These are phyloP conservation scores for Acheta domesticus DNA, from an alignment of 2,888 invertebrate species.

Conservation along the genomic window DNA sequence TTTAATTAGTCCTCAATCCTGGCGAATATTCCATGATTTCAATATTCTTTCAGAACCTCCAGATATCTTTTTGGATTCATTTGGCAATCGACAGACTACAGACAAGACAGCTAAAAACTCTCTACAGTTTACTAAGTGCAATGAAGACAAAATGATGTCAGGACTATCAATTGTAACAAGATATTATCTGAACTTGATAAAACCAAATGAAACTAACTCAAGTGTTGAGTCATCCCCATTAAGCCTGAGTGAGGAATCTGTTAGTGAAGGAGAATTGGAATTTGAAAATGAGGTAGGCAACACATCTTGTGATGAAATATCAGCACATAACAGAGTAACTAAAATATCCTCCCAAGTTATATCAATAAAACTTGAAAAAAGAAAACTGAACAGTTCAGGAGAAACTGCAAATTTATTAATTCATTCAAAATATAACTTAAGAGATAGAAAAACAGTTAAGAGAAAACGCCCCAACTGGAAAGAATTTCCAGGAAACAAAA, in stretches of 20 bases:
- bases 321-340: neutral
- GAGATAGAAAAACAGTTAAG: neutral
- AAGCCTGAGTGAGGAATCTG: constrained; percentile 20
- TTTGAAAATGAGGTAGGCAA: neutral
- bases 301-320: neutral
- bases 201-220: neutral
- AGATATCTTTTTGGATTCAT: neutral
- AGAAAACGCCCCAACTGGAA: constrained; percentile 18
- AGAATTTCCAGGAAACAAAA: constrained; percentile 8
- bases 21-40: no score
- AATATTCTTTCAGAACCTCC: neutral
- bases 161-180: constrained; percentile 27
- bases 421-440: constrained; percentile 5
- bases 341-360: constrained; percentile 22
- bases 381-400: neutral
- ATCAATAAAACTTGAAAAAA: neutral
- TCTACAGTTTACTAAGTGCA: neutral
- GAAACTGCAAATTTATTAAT: neutral
- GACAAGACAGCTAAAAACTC: neutral
- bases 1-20: no score
- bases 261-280: neutral
- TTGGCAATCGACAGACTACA: neutral
- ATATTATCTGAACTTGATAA: constrained; percentile 2
- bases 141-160: neutral
- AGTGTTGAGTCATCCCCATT: constrained; percentile 20